Base-by-base conservation (phyloP, 1,140 invertebrate genomes). In the Bradynema listronoti region DNA sequence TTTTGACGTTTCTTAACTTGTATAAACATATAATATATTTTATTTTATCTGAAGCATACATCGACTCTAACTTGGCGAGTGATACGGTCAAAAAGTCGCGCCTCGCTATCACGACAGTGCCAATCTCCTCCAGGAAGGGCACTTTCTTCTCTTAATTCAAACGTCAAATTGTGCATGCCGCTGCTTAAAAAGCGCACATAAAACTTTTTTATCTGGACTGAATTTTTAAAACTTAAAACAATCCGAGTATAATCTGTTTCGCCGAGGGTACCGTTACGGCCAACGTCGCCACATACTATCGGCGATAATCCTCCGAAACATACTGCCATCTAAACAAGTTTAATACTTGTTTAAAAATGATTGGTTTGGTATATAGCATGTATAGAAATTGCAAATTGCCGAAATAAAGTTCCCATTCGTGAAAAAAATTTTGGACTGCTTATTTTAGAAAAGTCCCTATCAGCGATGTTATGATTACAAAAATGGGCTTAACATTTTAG, bases 221-320 rank as follows among this genome's bases (percentile, higher is more conserved):
- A 46, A 9, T 65, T 24, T 24, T 66, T 39, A 11, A 29, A 7
- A n/a, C 42, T 27, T 11, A 67, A 19, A 6, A 50, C 32, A 43
- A 67, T 51, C 6, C 51, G 43, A 7, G 61, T 71, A 45, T 71
- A 67, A 29, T 67, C 65, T 5, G 36, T 50, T 24, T 50, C 47
- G 29, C 47, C 47, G 16, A 50, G 34, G 14, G 22, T 56, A 16
- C 63, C 65, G n/a, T 67, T 54, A 7, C 53, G 51, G 5, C 65
- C 65, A 9, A 67, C 45, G 55, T 67, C 65, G 5, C 68, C 65
- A 42, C 65, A 67, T 4, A 71, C 68, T 11, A 61, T 29, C 22
- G 65, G 65, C 7, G 68, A 71, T 27, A 67, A 51, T 1, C 67
- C 67, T n/a, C 33, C 27, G 24, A 67, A 63, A 46, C 65, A 67